Evolutionary conservation across 2,797 vertebrate genomes (phyloP).

Genomic region (Semotilus atromaculatus): DNA sequence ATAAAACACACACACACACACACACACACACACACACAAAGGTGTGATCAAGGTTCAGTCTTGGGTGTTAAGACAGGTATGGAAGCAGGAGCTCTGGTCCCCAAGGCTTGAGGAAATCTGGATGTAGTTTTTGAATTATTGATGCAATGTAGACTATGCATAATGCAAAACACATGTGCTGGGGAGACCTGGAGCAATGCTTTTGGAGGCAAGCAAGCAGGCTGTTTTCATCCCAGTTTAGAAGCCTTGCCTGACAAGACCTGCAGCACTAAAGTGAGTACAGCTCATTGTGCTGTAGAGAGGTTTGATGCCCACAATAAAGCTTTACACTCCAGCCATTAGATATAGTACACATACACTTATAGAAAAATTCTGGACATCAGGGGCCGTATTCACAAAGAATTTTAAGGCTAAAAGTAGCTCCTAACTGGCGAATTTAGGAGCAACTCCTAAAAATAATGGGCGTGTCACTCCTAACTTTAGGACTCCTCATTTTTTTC

Average conservation of each 20-base stretch:
- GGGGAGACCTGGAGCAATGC: conserved; percentile 56
- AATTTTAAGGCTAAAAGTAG: too few species aligned
- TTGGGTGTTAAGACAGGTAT: conserved; percentile 67
- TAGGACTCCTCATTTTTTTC: too few species aligned
- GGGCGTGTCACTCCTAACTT: too few species aligned
- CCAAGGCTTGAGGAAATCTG: conserved; percentile 65
- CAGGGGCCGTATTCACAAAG: too few species aligned
- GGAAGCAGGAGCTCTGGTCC: conserved; percentile 59
- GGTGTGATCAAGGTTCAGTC: conserved; percentile 62
- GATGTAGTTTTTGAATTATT: conserved; percentile 71
- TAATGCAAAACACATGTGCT: conserved; percentile 68
- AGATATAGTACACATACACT: conserved; percentile 4
- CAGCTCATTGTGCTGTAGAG: conserved; percentile 31
- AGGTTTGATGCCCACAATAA: conserved; percentile 2
- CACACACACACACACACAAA: conserved; percentile 49
- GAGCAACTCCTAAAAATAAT: too few species aligned
- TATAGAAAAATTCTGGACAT: not conserved
- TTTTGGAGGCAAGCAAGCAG: conserved; percentile 52
- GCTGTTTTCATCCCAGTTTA: conserved; percentile 53
- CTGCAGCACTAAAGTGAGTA: conserved; percentile 27
- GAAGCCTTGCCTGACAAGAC: conserved; percentile 51
- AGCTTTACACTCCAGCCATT: conserved; percentile 12
- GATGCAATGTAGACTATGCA: conserved; percentile 71
- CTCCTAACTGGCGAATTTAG: too few species aligned
- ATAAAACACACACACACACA: conserved; percentile 43